Conservation (phyloP, 2,113 vertebrate species). For the Ursus arctos region DNA sequence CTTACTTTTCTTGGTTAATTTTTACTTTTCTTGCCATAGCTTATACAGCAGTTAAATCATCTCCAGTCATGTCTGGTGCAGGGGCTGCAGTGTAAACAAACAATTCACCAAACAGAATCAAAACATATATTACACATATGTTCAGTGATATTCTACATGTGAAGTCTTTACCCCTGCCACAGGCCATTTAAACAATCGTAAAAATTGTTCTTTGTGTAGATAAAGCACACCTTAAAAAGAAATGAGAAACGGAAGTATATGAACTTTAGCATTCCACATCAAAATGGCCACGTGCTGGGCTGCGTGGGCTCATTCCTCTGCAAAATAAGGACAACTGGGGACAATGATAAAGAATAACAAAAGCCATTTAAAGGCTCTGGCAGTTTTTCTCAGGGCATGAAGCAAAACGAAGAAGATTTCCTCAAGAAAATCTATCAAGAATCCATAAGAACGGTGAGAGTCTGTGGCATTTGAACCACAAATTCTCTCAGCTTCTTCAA, state of each 20-base stretch:
- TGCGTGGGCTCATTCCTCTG: rapidly evolving
- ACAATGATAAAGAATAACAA: background rate
- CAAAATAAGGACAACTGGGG: background rate
- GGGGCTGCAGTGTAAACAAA: background rate
- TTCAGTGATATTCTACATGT: background rate
- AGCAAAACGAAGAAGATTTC: background rate
- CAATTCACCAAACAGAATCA: background rate
- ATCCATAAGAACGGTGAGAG: background rate
- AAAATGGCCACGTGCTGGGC: rapidly evolving
- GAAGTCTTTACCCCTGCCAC: background rate
- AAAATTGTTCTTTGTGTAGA: background rate
- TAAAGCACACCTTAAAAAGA: background rate
- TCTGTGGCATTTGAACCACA: background rate
- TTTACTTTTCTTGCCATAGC: background rate
- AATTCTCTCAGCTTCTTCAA: background rate
- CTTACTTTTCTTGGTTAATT: background rate
- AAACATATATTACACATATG: background rate
- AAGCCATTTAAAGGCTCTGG: background rate
- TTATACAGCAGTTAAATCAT: background rate
- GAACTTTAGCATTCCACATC: background rate
- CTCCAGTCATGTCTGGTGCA: background rate
- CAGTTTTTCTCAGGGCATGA: background rate
- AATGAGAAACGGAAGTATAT: background rate
- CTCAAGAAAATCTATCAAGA: background rate
- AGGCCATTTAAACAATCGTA: background rate